phyloP scores from a whole-genome alignment of 2,113 vertebrate genomes.

The Pardalotus punctatus region DNA sequence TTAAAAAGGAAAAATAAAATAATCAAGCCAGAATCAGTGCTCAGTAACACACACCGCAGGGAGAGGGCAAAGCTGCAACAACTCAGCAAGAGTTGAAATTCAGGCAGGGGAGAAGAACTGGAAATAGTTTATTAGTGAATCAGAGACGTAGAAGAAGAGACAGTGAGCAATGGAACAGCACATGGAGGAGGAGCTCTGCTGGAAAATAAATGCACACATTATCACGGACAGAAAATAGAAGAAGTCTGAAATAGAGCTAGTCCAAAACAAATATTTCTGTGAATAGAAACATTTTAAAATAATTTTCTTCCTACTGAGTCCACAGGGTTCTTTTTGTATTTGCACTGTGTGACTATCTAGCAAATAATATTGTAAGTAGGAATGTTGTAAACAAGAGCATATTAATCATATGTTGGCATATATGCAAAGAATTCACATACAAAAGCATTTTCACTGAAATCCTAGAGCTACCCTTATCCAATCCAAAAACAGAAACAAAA shows the following conservation, averaged over 20 bases:
- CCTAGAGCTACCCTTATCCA: not conserved
- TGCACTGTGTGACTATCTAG: not conserved
- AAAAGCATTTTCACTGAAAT: not conserved
- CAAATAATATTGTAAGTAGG: not conserved
- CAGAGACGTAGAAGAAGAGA: not conserved
- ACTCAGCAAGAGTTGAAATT: not conserved
- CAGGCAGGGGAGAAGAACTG: not conserved
- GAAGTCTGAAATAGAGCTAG: not conserved
- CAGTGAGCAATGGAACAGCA: constrained; percentile 28
- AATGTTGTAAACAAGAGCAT: not conserved
- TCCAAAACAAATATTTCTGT: not conserved
- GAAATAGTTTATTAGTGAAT: constrained; percentile 39
- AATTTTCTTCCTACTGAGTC: not conserved
- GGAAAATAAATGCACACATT: constrained; percentile 24
- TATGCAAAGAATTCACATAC: not conserved
- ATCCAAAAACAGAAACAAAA: not conserved
- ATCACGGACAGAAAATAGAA: not conserved
- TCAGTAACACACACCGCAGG: not conserved
- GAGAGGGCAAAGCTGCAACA: not conserved
- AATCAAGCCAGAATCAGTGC: not conserved
- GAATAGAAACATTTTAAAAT: not conserved
- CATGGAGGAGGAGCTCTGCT: not conserved
- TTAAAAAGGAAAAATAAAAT: not conserved
- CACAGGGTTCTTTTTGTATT: not conserved
- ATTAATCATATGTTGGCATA: not conserved